Percentiles rank a stretch among this genome's conserved stretches.
These are phyloP conservation scores for Fulica atra DNA, from an alignment of 2,113 vertebrate genomes.

Conservation along the genomic window DNA sequence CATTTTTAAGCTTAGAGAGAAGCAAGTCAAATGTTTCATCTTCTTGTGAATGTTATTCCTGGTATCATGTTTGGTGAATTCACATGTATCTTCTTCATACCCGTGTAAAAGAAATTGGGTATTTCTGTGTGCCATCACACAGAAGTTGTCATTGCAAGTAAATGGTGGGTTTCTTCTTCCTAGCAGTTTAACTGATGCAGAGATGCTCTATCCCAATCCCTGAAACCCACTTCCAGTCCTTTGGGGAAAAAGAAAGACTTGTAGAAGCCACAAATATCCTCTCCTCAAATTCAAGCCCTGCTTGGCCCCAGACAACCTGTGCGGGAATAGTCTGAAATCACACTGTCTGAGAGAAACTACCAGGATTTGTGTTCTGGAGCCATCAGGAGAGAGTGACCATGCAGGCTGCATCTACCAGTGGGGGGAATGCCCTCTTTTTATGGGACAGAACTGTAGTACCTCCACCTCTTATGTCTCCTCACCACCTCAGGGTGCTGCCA, in stretches of 20 bases:
- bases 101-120: neutral
- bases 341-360: neutral
- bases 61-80: neutral
- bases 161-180: neutral
- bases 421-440: accelerated
- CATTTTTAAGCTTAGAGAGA: neutral
- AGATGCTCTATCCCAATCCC: neutral
- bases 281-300: neutral
- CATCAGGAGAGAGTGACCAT: neutral
- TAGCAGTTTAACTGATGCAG: neutral
- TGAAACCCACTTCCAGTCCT: neutral
- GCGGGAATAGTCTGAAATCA: neutral
- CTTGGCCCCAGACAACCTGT: neutral
- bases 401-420: neutral
- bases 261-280: neutral
- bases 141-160: neutral
- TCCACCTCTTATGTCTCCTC: neutral
- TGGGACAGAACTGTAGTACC: accelerated
- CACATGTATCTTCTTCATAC: neutral
- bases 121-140: neutral
- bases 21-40: neutral
- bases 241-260: neutral
- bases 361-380: neutral
- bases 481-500: neutral
- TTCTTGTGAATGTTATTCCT: neutral